Evolutionary conservation across 2,888 invertebrate genomes (phyloP), one percentile per base, ranked within the genome.

Genomic region (Ormia ochracea): DNA sequence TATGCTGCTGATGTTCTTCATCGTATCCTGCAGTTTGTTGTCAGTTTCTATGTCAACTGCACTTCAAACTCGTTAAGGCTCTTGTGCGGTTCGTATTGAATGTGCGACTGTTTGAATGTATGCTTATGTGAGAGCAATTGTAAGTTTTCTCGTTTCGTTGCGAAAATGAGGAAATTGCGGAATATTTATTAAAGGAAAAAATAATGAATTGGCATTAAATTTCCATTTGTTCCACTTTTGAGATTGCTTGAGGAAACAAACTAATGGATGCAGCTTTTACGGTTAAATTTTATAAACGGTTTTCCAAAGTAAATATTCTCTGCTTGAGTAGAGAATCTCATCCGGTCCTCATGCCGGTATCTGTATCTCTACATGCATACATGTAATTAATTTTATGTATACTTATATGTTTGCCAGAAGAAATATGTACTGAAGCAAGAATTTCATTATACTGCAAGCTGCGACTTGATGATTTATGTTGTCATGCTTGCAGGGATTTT

Each of bases 131-230:
- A 17, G 9, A 28, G 38, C 19, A 41, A n/a, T 19, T 52, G 48
- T n/a, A 14, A 52, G 33, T 65, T 19, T 28, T 66, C n/a, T 63
- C 14, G n/a, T 50, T 48, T 50, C 45, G 54, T 38, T 26, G 4
- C 14, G 6, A 63, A 56, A 65, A 36, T 28, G 23, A 68, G 76
- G 80, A 80, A 80, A 80, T 80, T 73, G 76, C 45, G 76, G 68
- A 73, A 72, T 80, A 80, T 80, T 80, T 80, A 73, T 63, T 63
- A 68, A 68, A 38, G 56, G 28, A 43, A 26, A 61, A 23, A 52
- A 69, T 74, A 68, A 76, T 52, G 61, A 76, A 72, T 80, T 80
- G 61, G 61, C 61, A 63, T 63, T 28, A 63, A 72, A 58, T 73
- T 80, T 72, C 36, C 68, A 76, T 72, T 76, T 68, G 72, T 59